These are phyloP conservation scores for Galerucella nymphaeae DNA, from an alignment of 2,888 invertebrate species.

Conservation along the genomic window DNA sequence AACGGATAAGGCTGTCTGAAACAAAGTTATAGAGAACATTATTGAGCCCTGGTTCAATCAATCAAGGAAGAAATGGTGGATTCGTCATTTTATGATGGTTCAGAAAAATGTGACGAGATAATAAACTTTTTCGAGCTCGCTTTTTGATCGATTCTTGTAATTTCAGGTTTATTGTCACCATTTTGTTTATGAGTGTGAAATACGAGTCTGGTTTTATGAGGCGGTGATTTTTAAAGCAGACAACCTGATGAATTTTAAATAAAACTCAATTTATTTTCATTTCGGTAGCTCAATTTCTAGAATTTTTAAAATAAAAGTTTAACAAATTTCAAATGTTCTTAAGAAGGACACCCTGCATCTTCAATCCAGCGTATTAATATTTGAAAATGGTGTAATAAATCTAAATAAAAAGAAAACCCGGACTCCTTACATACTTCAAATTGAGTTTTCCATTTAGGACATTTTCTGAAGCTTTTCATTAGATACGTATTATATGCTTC, in stretches of 20 bases:
- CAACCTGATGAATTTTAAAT: no score
- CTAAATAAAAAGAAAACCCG: neutral
- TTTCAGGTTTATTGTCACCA: neutral
- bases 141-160: slow-evolving; percentile 1
- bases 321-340: no score
- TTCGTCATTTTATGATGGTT: slow-evolving; percentile 27
- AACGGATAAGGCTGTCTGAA: slow-evolving; percentile 18
- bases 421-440: neutral
- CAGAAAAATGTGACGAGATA: slow-evolving; percentile 25
- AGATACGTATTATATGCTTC: neutral
- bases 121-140: slow-evolving; percentile 22
- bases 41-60: slow-evolving; percentile 23
- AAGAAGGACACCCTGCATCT: neutral
- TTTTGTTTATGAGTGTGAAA: neutral
- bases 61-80: slow-evolving; percentile 12
- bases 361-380: neutral
- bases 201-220: no score
- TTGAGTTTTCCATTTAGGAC: neutral
- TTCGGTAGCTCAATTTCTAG: no score
- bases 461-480: neutral
- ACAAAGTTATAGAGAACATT: slow-evolving; percentile 17
- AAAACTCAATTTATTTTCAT: no score
- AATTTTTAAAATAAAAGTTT: no score
- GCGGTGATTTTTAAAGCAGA: no score
- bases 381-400: neutral